Base-by-base conservation (phyloP, 2,113 vertebrate genomes). In the Indicator maculatus region DNA sequence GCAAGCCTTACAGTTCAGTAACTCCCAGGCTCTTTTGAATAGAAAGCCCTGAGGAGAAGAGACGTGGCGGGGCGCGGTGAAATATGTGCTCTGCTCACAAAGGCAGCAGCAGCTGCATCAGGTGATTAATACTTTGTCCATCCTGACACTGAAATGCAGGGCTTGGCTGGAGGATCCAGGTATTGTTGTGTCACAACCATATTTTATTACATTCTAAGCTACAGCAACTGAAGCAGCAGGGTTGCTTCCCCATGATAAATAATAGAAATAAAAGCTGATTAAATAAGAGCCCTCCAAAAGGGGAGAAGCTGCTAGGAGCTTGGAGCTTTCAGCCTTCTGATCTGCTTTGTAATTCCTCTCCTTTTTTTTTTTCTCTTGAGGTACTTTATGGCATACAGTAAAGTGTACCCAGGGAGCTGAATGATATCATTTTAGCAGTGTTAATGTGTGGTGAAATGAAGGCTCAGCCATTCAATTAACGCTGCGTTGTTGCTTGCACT, bases 211-310 rank as follows among this genome's bases (percentile, higher is more conserved):
- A 7, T 88, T 86, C 72, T 64, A 58, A 88, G 56, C 77, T 79
- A 89, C 47, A 84, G 67, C 60, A 56, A 39, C 45, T 50, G 75
- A 73, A 83, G 52, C 4, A 16, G 67, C 39, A 38, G 41, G 5
- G 12, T 89, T 65, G 36, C 81, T 77, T 52, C 81, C 83, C 64
- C 72, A 44, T 90, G 86, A 95, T 90, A 93, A 95, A 92, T 93
- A 94, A 75, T 91, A 72, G 89, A 94, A 92, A 94, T 84, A 93
- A 95, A 95, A 96, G n/a, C 86, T 96, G 94, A 94, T 95, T 90
- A 93, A 97, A 91, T 94, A 97, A 87, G 81, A 86, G 70, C 81
- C n/a, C 41, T 93, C 45, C 52, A 59, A 79, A 77, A 93, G 74
- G 12, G 63, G 26, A 81, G 76, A 91, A 78, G 72, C 89, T 17